Conservation (phyloP, 2,113 vertebrate genomes). For the Limanda limanda region DNA sequence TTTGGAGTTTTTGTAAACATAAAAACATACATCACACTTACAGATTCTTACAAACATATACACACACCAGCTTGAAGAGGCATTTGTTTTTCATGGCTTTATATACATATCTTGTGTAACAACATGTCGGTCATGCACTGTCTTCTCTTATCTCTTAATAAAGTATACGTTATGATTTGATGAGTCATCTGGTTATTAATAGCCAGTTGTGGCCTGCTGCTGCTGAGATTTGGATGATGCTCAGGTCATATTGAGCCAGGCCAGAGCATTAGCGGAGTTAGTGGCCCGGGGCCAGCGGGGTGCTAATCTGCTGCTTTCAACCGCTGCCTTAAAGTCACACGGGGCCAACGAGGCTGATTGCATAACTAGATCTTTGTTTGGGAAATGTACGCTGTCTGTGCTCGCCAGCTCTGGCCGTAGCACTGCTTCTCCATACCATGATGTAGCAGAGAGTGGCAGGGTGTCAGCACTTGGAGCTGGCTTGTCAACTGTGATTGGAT, state of each 20-base stretch:
- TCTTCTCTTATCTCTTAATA: conserved; percentile 34
- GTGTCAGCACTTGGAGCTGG: conserved; percentile 50
- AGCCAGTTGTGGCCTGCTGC: conserved; percentile 46
- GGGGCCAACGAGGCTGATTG: conserved; percentile 64
- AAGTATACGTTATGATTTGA: conserved; percentile 35
- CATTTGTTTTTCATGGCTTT: neutral
- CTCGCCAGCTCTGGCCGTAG: conserved; percentile 28
- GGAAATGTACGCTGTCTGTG: conserved; percentile 55
- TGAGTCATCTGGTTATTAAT: conserved; percentile 65
- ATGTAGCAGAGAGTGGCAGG: conserved; percentile 56
- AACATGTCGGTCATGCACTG: neutral
- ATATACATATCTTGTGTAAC: neutral
- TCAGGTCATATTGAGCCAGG: conserved; percentile 64
- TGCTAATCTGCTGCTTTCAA: conserved; percentile 75
- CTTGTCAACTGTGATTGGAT: conserved; percentile 60
- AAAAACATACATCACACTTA: neutral
- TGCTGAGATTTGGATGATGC: conserved; percentile 59
- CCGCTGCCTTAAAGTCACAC: conserved; percentile 68
- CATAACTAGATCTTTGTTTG: conserved; percentile 74
- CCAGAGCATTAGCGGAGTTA: conserved; percentile 62
- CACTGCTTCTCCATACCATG: conserved; percentile 25
- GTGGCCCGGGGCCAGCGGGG: conserved; percentile 64
- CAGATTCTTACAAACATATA: neutral
- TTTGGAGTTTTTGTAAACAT: conserved; percentile 11
- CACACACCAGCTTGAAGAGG: neutral